A percentile compares a stretch with the other conserved stretches of the same genome.
Evolutionary conservation across 2,797 vertebrate species (phyloP).

Genomic region (Sphaeramia orbicularis): DNA sequence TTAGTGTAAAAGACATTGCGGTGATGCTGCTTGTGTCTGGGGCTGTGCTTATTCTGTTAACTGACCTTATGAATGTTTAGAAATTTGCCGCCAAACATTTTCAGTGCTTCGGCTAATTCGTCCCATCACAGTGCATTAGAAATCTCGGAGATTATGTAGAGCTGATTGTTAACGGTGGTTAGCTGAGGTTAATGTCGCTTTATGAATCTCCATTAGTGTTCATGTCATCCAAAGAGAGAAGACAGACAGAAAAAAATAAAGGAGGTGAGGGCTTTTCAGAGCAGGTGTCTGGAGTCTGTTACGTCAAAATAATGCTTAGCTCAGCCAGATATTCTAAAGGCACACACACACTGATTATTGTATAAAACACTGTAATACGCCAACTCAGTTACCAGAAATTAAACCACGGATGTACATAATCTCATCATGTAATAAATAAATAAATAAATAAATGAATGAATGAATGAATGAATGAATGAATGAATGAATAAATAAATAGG

Average conservation of each 20-base stretch:
- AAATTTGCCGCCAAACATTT: neutral
- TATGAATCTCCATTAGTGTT: conserved; percentile 1
- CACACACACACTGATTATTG: no score
- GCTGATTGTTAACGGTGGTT: neutral
- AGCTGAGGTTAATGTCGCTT: neutral
- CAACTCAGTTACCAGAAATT: no score
- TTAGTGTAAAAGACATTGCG: conserved; percentile 8
- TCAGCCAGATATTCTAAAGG: no score
- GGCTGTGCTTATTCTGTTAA: conserved; percentile 9
- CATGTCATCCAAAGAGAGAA: neutral
- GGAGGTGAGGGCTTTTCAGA: no score
- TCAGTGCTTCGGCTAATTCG: neutral
- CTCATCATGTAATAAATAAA: no score
- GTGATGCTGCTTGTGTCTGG: neutral
- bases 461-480: no score
- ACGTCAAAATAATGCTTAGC: no score
- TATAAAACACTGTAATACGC: no score
- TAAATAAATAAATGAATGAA: no score
- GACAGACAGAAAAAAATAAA: neutral
- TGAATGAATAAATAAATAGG: no score
- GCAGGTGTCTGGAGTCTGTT: no score
- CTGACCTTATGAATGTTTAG: neutral
- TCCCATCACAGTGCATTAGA: neutral
- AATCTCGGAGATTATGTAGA: neutral
- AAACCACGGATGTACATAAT: no score